Evolutionary conservation across 2,797 vertebrate genomes (phyloP), one percentile per base, ranked within the genome.

Genomic region (Pachyuromys duprasi): DNA sequence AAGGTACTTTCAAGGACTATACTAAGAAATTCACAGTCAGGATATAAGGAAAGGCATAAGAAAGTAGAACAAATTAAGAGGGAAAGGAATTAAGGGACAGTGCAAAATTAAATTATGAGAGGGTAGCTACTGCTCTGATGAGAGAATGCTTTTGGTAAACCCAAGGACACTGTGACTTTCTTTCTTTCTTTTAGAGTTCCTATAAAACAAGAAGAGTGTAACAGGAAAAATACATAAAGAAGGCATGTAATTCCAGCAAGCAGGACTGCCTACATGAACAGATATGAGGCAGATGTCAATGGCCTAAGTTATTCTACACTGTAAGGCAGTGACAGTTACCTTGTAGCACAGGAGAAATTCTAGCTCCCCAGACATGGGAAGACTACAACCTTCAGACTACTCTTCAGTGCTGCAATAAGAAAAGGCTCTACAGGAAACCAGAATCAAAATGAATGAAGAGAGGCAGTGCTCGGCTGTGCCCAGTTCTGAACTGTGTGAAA

Each of bases 401-500:
- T 24, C 83, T 53, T 69, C 36, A 69, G 45, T 83, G 28, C 11
- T 28, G 28, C 36, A 53, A 13, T 26, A 65, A 70, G 33, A 70
- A 24, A 86, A 42, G 2, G 22, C 22, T 55, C 49, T 36, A 22
- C 36, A 53, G 55, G 33, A 55, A 70, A 70, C 83, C 33, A 12
- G 83, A 67, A 22, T 67, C 42, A 24, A 8, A 14, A 17, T 36
- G 22, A 36, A 55, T 24, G 17, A 12, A 76, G 72, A 75, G 39
- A 88, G 75, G 81, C 76, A 28, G 6, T 39, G 17, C 83, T 84
- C 39, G 0, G 60, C 36, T 42, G 1, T 93, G 87, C 22, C n/a
- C 62, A 86, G 62, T 75, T 89, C 33, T 89, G 67, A 81, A 78
- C 72, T 94, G 60, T 86, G 26, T 36, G 74, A 96, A 60, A 18